Percentiles rank a stretch among this genome's conserved stretches.
Evolutionary conservation across 2,888 invertebrate species (phyloP).

Genomic region (Nomada fabriciana): DNA sequence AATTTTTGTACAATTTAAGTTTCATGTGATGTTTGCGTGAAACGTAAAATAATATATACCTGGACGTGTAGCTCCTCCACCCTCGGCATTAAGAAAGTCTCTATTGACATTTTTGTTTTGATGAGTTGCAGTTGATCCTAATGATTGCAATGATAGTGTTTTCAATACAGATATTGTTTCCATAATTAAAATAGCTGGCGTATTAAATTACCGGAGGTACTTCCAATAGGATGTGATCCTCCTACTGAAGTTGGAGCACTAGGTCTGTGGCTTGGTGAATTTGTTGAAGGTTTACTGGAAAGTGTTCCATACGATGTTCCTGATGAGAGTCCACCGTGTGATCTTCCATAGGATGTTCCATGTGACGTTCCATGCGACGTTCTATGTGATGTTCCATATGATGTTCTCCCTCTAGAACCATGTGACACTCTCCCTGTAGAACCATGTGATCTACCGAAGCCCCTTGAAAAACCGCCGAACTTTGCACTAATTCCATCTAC

Average conservation of each 20-base stretch:
- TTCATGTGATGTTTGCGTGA: neutral
- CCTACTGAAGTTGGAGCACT: neutral
- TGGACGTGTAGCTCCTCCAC: conserved; percentile 65
- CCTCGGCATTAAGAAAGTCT: conserved; percentile 61
- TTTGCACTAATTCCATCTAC: conserved; percentile 16
- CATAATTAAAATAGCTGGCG: neutral
- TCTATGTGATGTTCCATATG: neutral
- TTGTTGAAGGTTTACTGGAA: neutral
- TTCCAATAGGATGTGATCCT: neutral
- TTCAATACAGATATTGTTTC: no score
- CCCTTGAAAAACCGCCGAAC: neutral
- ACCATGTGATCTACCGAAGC: neutral
- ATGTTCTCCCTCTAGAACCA: neutral
- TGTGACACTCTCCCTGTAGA: neutral
- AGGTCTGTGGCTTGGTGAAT: neutral
- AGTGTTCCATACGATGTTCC: neutral
- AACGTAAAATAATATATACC: conserved; percentile 51
- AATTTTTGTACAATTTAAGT: no score
- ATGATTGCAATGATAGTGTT: no score
- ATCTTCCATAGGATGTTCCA: neutral
- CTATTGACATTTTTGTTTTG: conserved; percentile 55
- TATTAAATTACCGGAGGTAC: conserved; percentile 13
- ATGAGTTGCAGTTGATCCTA: conserved; percentile 26
- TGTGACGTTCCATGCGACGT: neutral
- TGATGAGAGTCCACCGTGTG: neutral